phyloP scores from a whole-genome alignment of 1,140 invertebrate genomes.

The Lepidostoma basale region DNA sequence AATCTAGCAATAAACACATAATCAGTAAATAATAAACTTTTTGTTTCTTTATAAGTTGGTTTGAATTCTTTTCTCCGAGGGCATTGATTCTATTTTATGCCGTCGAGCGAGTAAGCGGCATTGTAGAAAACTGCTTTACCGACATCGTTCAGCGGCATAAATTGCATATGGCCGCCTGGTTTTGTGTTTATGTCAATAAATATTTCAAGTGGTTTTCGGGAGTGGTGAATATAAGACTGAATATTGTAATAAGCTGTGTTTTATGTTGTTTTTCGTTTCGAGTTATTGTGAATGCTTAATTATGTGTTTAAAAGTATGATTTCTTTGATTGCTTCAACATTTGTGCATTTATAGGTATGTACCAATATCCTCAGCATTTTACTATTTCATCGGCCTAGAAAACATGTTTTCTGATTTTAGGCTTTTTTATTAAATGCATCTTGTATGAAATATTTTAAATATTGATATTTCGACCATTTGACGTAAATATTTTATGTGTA shows the following conservation, averaged over 20 bases:
- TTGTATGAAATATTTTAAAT: neutral
- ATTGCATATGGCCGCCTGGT: conserved; percentile 43
- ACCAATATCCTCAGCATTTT: conserved; percentile 15
- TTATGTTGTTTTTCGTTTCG: conserved; percentile 3
- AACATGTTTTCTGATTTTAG: neutral
- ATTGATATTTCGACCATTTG: too few relatives aligned
- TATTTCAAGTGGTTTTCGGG: conserved; percentile 23
- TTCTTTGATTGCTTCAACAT: conserved; percentile 27
- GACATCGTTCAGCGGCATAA: conserved; percentile 27
- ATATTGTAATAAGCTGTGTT: conserved; percentile 6
- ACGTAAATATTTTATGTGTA: too few relatives aligned
- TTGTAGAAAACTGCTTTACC: conserved; percentile 32
- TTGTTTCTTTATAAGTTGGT: too few relatives aligned
- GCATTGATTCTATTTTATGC: conserved; percentile 17
- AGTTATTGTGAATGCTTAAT: neutral
- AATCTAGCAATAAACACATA: too few relatives aligned
- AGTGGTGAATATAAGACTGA: conserved; percentile 26
- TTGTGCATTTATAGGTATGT: conserved; percentile 31
- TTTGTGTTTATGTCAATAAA: conserved; percentile 42
- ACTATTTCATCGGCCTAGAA: conserved; percentile 8
- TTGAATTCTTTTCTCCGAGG: neutral
- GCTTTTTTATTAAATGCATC: neutral
- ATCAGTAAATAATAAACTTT: too few relatives aligned
- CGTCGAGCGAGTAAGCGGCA: neutral
- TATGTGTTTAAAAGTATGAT: conserved; percentile 1